Percentiles rank a stretch among this genome's conserved stretches.
Evolutionary conservation across 1,140 invertebrate genomes (phyloP).

Genomic region (Daktulosphaira vitifoliae): DNA sequence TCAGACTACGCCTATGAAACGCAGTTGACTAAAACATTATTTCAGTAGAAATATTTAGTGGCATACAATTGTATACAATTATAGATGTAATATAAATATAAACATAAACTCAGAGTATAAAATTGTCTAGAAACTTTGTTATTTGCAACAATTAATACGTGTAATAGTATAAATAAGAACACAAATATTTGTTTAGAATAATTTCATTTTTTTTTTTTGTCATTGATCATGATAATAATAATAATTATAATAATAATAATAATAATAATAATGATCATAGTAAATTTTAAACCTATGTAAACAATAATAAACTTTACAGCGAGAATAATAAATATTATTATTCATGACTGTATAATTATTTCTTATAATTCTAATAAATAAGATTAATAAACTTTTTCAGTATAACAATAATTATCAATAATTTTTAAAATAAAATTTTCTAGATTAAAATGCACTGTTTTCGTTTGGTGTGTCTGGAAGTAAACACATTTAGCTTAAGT

Average conservation of each 20-base stretch:
- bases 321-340: conserved; percentile 30
- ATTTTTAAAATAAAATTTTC: conserved; percentile 21
- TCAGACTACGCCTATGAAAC: too few species aligned
- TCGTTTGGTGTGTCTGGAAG: background rate
- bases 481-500: conserved; percentile 17
- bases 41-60: too few species aligned
- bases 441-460: conserved; percentile 25
- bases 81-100: too few species aligned
- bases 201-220: too few species aligned
- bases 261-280: conserved; percentile 14
- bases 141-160: too few species aligned
- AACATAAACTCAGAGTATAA: too few species aligned
- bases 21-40: too few species aligned
- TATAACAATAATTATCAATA: conserved; percentile 21
- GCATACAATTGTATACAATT: too few species aligned
- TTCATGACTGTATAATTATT: conserved; percentile 21
- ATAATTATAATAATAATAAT: background rate
- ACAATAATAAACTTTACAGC: conserved; percentile 30
- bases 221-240: conserved; percentile 2
- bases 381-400: conserved; percentile 19
- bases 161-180: too few species aligned
- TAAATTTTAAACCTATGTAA: conserved; percentile 5
- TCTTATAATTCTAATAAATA: conserved; percentile 15
- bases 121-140: too few species aligned
- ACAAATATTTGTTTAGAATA: too few species aligned